These are phyloP conservation scores for Phymorhynchus buccinoides DNA, from an alignment of 1,140 invertebrate genomes.

Conservation along the genomic window DNA sequence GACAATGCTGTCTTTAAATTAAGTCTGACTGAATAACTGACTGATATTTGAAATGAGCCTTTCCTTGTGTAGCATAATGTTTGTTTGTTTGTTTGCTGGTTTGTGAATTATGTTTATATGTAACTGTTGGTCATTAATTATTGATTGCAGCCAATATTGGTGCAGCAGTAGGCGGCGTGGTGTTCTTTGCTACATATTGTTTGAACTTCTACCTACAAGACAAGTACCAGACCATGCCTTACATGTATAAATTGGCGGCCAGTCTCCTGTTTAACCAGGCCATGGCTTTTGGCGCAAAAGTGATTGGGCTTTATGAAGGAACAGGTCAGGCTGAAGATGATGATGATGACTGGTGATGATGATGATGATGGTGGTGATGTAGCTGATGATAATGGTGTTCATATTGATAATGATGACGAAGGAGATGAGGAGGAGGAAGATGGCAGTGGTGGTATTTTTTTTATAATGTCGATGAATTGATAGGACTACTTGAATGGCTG, in stretches of 20 bases:
- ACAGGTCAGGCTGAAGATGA: conserved; percentile 65
- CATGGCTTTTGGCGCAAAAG: conserved; percentile 57
- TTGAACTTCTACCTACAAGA: conserved; percentile 76
- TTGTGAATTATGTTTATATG: too few relatives aligned
- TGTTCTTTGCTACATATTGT: conserved; percentile 67
- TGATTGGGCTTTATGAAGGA: conserved; percentile 62
- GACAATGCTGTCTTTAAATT: too few relatives aligned
- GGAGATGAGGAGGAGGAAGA: background rate
- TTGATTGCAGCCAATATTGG: conserved; percentile 68
- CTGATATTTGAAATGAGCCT: too few relatives aligned
- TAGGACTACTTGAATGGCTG: conserved; percentile 33
- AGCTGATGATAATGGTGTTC: conserved; percentile 14
- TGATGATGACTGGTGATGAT: background rate
- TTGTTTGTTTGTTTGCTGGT: too few relatives aligned
- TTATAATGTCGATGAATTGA: conserved; percentile 60
- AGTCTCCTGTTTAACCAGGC: conserved; percentile 57
- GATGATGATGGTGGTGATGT: background rate
- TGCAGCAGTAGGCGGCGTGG: conserved; percentile 64
- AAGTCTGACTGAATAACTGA: too few relatives aligned
- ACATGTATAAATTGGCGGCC: conserved; percentile 49
- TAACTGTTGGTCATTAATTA: too few relatives aligned
- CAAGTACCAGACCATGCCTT: conserved; percentile 73
- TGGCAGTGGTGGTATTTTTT: conserved; percentile 53
- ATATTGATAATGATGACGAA: background rate
- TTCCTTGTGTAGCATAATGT: too few relatives aligned